Evolutionary conservation across 2,797 vertebrate species (phyloP), one percentile per base, ranked within the genome.

Genomic region (Protosalanx chinensis): DNA sequence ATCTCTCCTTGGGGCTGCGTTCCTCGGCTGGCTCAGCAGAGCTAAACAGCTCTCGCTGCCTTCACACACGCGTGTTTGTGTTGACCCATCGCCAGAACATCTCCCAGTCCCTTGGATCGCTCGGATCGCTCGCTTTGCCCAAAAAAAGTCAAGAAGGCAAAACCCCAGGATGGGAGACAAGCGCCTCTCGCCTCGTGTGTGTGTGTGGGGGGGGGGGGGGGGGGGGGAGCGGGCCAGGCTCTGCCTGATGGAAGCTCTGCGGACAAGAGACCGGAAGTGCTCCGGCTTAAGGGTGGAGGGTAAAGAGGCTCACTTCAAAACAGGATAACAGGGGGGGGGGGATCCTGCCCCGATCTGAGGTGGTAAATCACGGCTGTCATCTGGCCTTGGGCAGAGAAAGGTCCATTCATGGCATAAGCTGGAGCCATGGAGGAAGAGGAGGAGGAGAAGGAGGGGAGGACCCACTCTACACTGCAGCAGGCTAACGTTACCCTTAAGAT

Each of bases 361-460:
- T 68, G 75, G 80, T 85, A 88, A 88, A 89, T 90, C 86, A 83
- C 76, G n/a, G 76, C 82, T 64, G 79, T 85, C 78, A 82, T 78
- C 77, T 53, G 74, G 77, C 46, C 41, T 12, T 27, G 61, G 53
- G 78, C 5, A 57, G 81, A 88, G 85, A 87, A 88, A 85, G 85
- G 76, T 64, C 80, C 81, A 83, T 88, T 89, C 85, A 89, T 58
- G 51, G 70, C 61, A 60, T 64, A 53, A 64, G 65, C 6, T 6
- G 74, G 76, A 76, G 78, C 81, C 76, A 84, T 68, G 15, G 20
- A 81, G 33, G 84, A 84, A 7, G 75, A 78, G 76, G 78, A 82
- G 78, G 85, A 70, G 12, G n/a, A 81, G 32, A 83, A 84, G 7
- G 75, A 76, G 84, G 83, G 64, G 75, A 41, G 81, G 41, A 66